Evolutionary conservation across 2,888 invertebrate species (phyloP), one percentile per base, ranked within the genome.

Genomic region (Fabriciana adippe): DNA sequence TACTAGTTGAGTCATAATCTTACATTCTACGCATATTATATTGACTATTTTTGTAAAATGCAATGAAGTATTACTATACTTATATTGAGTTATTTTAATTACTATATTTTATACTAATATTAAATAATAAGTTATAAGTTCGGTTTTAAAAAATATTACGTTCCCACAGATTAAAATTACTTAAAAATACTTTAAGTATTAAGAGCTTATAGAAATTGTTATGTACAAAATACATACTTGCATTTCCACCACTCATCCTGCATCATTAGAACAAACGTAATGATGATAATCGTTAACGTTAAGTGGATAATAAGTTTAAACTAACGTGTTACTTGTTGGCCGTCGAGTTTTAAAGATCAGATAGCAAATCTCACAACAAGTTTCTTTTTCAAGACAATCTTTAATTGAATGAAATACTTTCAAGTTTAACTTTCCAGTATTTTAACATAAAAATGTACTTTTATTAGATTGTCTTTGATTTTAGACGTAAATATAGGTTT

Each of bases 301-400:
- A 61, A 61, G 51, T 61, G 61, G 35, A 53, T 61, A 61, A 51
- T 61, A 41, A 61, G 51, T 61, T 51, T 51, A 51, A 61, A 41
- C 51, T 53, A 53, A 61, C 51, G 15, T 61, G 50, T 61, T 53
- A 53, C 61, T 51, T 51, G 51, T 61, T 35, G 18, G 51, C 51
- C 18, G 35, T 51, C 35, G 35, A 41, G 18, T 51, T 35, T 31
- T 41, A 11, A 14, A 61, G 51, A 51, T 8, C n/a, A 16, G 16
- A 16, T 51, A n/a, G 16, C 16, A 16, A 14, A n/a, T n/a, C n/a
- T 51, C 16, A 51, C 16, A 50, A 50, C 50, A 50, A 51, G 6
- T n/a, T 51, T 15, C 6, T 16, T 15, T 61, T 56, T 55, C 31
- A 56, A 35, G 14, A 35, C 15, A 64, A 14, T 14, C 11, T 64